Percentiles rank a stretch among this genome's conserved stretches.
phyloP scores from a whole-genome alignment of 2,888 invertebrate genomes.

The Ophonus ardosiacus region DNA sequence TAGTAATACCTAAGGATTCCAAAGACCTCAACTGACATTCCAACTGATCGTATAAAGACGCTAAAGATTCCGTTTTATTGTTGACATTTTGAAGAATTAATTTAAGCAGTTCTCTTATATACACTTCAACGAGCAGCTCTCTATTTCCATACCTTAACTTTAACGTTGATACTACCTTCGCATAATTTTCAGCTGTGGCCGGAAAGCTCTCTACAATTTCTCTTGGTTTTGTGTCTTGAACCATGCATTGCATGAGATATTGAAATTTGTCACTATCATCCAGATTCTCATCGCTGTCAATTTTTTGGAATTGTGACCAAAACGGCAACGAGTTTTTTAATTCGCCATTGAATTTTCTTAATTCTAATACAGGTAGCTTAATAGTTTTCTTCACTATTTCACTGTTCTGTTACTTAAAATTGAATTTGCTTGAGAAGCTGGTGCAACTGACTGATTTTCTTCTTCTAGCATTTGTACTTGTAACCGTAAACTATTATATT shows the following conservation, averaged over 20 bases:
- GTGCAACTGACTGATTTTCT: no score
- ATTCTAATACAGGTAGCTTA: constrained; percentile 22
- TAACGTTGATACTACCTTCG: background rate
- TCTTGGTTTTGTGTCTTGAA: background rate
- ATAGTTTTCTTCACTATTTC: constrained; percentile 41
- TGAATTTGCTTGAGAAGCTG: no score
- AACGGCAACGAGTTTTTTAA: constrained; percentile 3
- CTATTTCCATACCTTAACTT: background rate
- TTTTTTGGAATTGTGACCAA: constrained; percentile 1
- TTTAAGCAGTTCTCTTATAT: constrained; percentile 65
- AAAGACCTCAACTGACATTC: constrained; percentile 7
- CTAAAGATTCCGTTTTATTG: background rate
- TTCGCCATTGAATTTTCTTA: constrained; percentile 19
- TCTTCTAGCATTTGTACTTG: no score
- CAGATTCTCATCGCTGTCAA: background rate
- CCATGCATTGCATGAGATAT: background rate
- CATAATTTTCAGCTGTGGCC: constrained; percentile 4
- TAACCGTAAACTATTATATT: no score
- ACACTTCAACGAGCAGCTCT: constrained; percentile 66
- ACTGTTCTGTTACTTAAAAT: no score
- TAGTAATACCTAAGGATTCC: background rate
- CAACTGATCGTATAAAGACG: background rate
- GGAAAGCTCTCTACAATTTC: constrained; percentile 39
- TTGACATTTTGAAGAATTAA: constrained; percentile 35
- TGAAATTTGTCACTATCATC: constrained; percentile 6